These are phyloP conservation scores for Leucania comma DNA, from an alignment of 2,888 invertebrate species.

Conservation along the genomic window DNA sequence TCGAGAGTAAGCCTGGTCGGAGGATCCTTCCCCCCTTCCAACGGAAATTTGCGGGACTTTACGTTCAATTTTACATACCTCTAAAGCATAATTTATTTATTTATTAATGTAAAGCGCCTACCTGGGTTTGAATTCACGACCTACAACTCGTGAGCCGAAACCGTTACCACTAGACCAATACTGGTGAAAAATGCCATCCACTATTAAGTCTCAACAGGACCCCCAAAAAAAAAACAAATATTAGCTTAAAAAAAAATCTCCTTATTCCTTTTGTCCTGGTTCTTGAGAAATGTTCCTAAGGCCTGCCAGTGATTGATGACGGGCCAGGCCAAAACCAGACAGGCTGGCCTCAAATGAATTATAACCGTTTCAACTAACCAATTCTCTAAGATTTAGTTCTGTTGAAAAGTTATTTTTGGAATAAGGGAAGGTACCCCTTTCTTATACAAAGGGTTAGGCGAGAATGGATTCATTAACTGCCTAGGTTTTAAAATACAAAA, in stretches of 20 bases:
- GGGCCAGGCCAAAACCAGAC: conserved; percentile 19
- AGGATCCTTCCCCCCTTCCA: too few relatives aligned
- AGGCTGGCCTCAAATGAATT: conserved; percentile 52
- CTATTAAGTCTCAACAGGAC: conserved; percentile 43
- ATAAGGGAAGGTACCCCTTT: background rate
- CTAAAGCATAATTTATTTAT: too few relatives aligned
- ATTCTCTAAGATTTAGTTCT: conserved; percentile 20
- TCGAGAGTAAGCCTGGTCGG: too few relatives aligned
- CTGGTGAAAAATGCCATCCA: background rate
- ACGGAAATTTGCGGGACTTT: too few relatives aligned
- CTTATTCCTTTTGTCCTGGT: conserved; percentile 35
- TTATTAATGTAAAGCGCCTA: too few relatives aligned
- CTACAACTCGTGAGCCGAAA: too few relatives aligned
- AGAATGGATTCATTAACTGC: background rate
- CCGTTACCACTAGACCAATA: background rate
- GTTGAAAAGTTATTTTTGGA: conserved; percentile 23
- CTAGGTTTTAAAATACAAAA: conserved; percentile 4
- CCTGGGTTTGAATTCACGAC: too few relatives aligned
- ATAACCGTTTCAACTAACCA: conserved; percentile 49
- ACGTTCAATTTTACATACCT: too few relatives aligned
- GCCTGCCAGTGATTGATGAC: conserved; percentile 60
- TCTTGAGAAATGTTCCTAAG: conserved; percentile 55
- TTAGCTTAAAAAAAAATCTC: conserved; percentile 23
- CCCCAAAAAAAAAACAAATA: conserved; percentile 23
- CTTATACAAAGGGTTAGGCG: background rate